These are phyloP conservation scores for Nesometra sesokonis DNA, from an alignment of 35 echinoderm and acorn worm species.

Conservation along the genomic window DNA sequence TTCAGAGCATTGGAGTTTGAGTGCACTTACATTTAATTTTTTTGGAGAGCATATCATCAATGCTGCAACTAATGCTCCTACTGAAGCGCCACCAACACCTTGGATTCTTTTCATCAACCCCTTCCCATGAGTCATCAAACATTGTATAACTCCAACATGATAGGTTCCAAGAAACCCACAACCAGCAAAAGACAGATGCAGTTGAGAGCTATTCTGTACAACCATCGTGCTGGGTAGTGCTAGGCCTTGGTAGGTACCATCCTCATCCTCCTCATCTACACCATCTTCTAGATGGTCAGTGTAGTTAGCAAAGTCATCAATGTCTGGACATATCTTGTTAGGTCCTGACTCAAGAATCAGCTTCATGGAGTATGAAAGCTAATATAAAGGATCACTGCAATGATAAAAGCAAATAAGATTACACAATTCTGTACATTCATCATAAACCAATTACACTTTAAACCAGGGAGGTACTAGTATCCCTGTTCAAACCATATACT, in stretches of 20 bases:
- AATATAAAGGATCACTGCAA: too few relatives aligned
- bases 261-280: neutral
- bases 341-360: too few relatives aligned
- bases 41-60: conserved; percentile 30
- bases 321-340: too few relatives aligned
- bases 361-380: too few relatives aligned
- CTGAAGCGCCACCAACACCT: conserved; percentile 32
- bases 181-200: conserved; percentile 42
- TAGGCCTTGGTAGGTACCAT: neutral
- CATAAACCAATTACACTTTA: too few relatives aligned
- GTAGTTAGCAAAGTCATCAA: too few relatives aligned
- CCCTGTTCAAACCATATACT: too few relatives aligned
- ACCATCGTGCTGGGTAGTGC: neutral
- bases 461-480: too few relatives aligned
- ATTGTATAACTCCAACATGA: conserved; percentile 28
- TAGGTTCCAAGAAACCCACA: conserved; percentile 44
- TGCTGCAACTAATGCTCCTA: conserved; percentile 30
- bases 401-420: too few relatives aligned
- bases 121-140: conserved; percentile 37
- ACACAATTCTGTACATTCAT: too few relatives aligned
- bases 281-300: too few relatives aligned
- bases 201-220: neutral
- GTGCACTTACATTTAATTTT: conserved; percentile 37
- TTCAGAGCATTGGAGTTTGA: neutral
- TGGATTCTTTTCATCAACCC: conserved; percentile 7